Base-by-base conservation (phyloP, 2,797 vertebrate genomes). In the Australoheros facetus region DNA sequence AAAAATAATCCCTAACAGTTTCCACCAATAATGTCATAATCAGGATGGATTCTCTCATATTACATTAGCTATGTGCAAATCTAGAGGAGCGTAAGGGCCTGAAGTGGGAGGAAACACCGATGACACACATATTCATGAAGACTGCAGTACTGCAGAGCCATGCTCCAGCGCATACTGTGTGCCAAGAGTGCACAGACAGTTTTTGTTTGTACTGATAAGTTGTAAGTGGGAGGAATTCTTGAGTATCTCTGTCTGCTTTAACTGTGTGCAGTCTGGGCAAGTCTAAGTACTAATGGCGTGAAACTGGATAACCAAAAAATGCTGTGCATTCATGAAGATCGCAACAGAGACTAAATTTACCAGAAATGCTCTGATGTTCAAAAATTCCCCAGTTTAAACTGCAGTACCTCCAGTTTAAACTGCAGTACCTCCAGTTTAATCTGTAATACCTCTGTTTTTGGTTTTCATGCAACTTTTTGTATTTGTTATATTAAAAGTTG, bases 61-160 rank as follows among this genome's bases (percentile, higher is more conserved):
- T 32, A 16, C 37, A 32, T 37, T 3, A 60, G 37, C 12, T 60
- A 21, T 37, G 58, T 37, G 19, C 0, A 32, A 60, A 37, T 32
- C 32, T 60, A 37, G 19, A 60, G 13, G n/a, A 8, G 58, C 37
- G 32, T 37, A 60, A 60, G 37, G 11, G 9, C 56, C 17, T 58
- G 30, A 34, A 12, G 30, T 0, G 0, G 6, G 13, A 34, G 57
- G 30, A 59, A 59, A 59, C 1, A 3, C 34, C 1, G 32, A 0
- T 37, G 57, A 3, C 2, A 0, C 59, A 62, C 34, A 16, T 13
- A 39, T 23, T 23, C 21, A 23, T 62, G 34, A 62, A 23, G 34
- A 14, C 34, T 60, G 32, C 58, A 1, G 14, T 4, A 10, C 19
- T 60, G 58, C 8, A 7, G 34, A 9, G 34, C 7, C 34, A 37